Percentiles rank a stretch among this genome's conserved stretches.
phyloP scores from a whole-genome alignment of 2,113 vertebrate species.

The Ameiurus melas region DNA sequence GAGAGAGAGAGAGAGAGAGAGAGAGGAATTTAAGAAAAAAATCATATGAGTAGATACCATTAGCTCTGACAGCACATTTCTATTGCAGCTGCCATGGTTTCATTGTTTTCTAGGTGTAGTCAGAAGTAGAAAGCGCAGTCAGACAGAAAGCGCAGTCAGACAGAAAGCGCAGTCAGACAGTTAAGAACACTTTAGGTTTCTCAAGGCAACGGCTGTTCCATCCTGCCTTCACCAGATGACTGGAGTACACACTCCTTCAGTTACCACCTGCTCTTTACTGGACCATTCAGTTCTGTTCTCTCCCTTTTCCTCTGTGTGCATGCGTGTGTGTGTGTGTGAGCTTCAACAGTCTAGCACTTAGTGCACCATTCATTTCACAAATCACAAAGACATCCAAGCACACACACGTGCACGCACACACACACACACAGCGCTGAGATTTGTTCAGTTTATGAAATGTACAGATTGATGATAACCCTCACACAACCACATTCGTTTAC shows the following conservation, averaged over 20 bases:
- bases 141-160: not conserved
- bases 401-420: not conserved
- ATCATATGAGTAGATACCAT: not conserved
- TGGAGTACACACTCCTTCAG: not conserved
- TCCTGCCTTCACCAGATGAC: constrained; percentile 13
- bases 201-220: not conserved
- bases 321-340: not conserved
- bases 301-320: not conserved
- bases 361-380: not conserved
- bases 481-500: not conserved
- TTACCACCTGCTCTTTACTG: constrained; percentile 12
- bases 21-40: not conserved
- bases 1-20: constrained; percentile 6
- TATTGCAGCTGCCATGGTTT: not conserved
- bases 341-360: constrained; percentile 23
- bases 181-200: not conserved
- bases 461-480: not conserved
- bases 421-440: not conserved
- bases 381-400: not conserved
- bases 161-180: not conserved
- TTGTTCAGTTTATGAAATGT: constrained; percentile 31
- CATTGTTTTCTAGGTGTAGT: not conserved
- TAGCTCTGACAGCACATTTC: not conserved
- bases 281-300: not conserved
- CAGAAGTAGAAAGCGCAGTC: not conserved